Conservation (phyloP, 2,888 invertebrate species). For the Coelinius sp. region DNA sequence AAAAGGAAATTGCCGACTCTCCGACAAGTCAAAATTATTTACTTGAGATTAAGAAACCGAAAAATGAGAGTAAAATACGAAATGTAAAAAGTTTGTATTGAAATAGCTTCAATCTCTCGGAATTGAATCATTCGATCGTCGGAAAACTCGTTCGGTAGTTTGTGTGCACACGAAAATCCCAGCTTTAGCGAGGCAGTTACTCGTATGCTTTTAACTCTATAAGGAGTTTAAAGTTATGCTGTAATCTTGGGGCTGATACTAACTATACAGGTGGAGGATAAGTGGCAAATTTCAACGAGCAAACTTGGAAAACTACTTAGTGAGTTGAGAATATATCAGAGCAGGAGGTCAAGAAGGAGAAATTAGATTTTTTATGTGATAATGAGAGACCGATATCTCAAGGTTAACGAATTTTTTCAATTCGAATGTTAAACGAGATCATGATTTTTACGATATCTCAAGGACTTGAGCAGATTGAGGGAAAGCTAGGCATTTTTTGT, state of each 20-base stretch:
- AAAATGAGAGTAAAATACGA: neutral
- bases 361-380: neutral
- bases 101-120: conserved; percentile 13
- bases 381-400: neutral
- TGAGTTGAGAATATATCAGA: neutral
- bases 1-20: neutral
- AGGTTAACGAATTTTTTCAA: no score
- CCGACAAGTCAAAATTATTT: neutral
- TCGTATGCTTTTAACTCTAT: conserved; percentile 5
- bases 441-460: no score
- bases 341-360: neutral
- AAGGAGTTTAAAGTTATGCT: conserved; percentile 33
- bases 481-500: no score
- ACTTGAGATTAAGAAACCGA: neutral
- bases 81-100: conserved; percentile 29
- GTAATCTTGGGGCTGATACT: conserved; percentile 32
- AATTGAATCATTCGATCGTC: conserved; percentile 22
- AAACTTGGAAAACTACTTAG: conserved; percentile 42
- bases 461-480: no score
- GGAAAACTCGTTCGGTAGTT: neutral
- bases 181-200: conserved; percentile 29
- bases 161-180: conserved; percentile 6
- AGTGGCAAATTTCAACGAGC: conserved; percentile 40
- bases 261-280: conserved; percentile 25
- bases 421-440: no score